Evolutionary conservation across 2,113 vertebrate genomes (phyloP), one percentile per base, ranked within the genome.

Genomic region (Chloroceryle aenea): DNA sequence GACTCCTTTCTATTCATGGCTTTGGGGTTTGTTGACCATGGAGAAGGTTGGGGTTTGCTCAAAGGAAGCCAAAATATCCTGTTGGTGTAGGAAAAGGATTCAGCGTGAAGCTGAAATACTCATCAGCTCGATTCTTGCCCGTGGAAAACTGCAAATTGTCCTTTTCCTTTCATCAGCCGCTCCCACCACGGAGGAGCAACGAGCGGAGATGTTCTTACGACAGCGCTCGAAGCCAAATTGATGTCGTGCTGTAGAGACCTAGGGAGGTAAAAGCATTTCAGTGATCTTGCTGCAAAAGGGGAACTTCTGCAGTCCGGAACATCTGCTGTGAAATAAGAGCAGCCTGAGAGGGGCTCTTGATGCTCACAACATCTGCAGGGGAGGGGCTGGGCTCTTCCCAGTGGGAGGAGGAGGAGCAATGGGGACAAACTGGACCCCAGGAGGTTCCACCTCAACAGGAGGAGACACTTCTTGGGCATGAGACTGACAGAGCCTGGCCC

Each of bases 1-100:
- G 4, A 2, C 12, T 52, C 43, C 50, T 4, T 2, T 9, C 4
- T 21, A 26, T 15, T 3, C 27, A 43, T 6, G 50, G 66, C 22
- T 64, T 16, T 5, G 27, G n/a, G 45, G 40, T 29, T 47, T 26
- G 1, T 23, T 2, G 7, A 9, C 52, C 27, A 26, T 0, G 1
- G 25, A 36, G 36, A 50, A 42, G 21, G 48, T 21, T 25, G 21
- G 2, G 25, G 50, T 75, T 20, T 61, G 38, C 55, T 18, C 32
- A 7, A 52, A 40, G 52, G 27, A 45, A 89, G n/a, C 38, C 7
- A 4, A 86, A 42, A 47, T 40, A 43, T 29, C 23, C 61, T 26
- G 2, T 61, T 14, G 79, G 47, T 13, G 2, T 7, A 18, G 71
- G 73, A 43, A 36, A 45, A 20, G 47, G 9, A 55, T 34, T 40